Percentiles rank a stretch among this genome's conserved stretches.
Conservation (phyloP, 2,113 vertebrate genomes). For the Barbus barbus region DNA sequence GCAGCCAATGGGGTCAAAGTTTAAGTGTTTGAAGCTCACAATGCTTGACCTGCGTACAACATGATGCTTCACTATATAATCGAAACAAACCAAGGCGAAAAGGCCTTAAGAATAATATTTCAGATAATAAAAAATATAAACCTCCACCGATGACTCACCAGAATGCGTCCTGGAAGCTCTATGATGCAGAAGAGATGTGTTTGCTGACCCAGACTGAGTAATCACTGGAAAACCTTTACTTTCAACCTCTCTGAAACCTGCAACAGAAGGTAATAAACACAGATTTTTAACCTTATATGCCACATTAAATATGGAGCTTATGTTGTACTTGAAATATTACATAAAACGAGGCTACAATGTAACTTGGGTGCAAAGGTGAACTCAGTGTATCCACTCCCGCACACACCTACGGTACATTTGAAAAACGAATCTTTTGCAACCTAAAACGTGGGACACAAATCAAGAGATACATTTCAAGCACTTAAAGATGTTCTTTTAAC, state of each 20-base stretch:
- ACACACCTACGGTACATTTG: neutral
- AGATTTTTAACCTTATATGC: no score
- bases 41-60: neutral
- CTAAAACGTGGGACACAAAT: neutral
- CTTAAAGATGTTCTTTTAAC: neutral
- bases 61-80: no score
- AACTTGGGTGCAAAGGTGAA: no score
- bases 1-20: neutral
- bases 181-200: neutral
- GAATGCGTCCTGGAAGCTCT: neutral
- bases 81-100: neutral
- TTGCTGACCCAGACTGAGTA: conserved; percentile 4
- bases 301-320: neutral
- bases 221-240: neutral
- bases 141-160: conserved; percentile 18
- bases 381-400: neutral
- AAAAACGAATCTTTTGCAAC: neutral
- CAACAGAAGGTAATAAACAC: neutral
- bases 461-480: neutral
- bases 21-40: neutral
- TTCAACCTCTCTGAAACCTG: conserved; percentile 13
- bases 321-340: neutral
- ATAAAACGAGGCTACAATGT: neutral
- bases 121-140: neutral
- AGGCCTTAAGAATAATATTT: neutral